Percentiles rank a stretch among this genome's conserved stretches.
phyloP scores from a whole-genome alignment of 2,888 invertebrate genomes.

The Xiphydria camelus region DNA sequence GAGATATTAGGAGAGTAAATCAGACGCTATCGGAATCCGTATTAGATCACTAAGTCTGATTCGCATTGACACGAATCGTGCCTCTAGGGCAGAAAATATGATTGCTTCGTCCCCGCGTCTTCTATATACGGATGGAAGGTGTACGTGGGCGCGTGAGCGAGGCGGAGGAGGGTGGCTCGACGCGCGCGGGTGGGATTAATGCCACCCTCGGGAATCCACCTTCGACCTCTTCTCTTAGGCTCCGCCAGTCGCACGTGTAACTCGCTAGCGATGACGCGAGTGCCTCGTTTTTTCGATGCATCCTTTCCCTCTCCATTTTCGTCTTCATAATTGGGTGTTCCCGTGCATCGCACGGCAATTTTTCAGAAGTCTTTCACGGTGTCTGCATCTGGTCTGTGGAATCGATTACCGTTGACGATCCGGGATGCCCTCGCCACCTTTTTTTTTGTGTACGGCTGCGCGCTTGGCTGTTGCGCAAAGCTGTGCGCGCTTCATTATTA shows the following conservation, averaged over 20 bases:
- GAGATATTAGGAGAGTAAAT: conserved; percentile 41
- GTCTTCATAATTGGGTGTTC: background rate
- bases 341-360: too few species aligned
- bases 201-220: conserved; percentile 54
- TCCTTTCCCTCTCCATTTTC: conserved; percentile 7
- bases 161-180: conserved; percentile 19
- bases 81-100: conserved; percentile 57
- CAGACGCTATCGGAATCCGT: conserved; percentile 53
- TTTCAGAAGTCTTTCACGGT: too few species aligned
- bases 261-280: too few species aligned
- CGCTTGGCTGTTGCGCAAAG: too few species aligned
- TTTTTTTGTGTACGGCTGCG: too few species aligned
- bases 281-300: conserved; percentile 22
- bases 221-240: background rate
- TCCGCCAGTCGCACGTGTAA: too few species aligned
- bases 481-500: too few species aligned
- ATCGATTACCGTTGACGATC: too few species aligned
- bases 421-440: too few species aligned
- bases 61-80: conserved; percentile 57
- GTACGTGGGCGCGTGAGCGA: conserved; percentile 40
- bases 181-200: conserved; percentile 49
- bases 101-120: conserved; percentile 50
- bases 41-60: conserved; percentile 57
- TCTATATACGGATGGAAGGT: too few species aligned
- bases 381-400: too few species aligned